Evolutionary conservation across 2,888 invertebrate species (phyloP), one percentile per base, ranked within the genome.

Genomic region (Frankliniella fusca): DNA sequence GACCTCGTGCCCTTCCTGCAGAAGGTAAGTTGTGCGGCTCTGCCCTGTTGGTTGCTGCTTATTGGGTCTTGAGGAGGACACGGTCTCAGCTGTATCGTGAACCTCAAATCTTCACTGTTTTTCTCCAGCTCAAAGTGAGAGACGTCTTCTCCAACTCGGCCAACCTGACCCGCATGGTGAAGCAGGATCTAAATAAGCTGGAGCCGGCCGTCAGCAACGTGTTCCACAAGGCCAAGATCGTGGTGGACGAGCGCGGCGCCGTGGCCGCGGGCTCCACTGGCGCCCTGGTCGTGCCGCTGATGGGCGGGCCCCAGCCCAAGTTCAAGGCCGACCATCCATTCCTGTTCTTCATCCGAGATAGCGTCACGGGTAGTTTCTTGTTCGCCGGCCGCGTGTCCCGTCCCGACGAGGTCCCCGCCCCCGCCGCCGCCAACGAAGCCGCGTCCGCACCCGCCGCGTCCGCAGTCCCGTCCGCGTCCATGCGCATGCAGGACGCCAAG

Each of bases 1-100:
- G 91, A 91, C 49, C 92, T 93, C 2, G 90, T 92, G 76, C 88
- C 91, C 1, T 90, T 91, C 84, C 88, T 93, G 54, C 89, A 89
- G 83, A 90, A 91, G 89, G 91, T 91, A 84, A 83, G 82, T 9
- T 23, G 23, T 23, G 9, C 1, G 70, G 23, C 12, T 61, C 18
- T 61, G n/a, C n/a, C 15, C 61, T 20, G 61, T 0, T 5, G n/a
- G 61, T 61, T 0, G n/a, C 18, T 18, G 61, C 61, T 38, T n/a
- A n/a, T n/a, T 38, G 38, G 38, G 3, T 38, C 38, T 3, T 38
- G 38, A 38, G 38, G 38, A 38, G 38, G 38, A 38, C 38, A 38
- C 38, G 3, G 38, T 5, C 38, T 5, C 38, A 38, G 38, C 5
- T 38, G 38, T 5, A 38, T 5, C 38, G 38, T 5, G 5, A 38